These are phyloP conservation scores for Nesogale talazaci DNA, from an alignment of 2,113 vertebrate species.

Conservation along the genomic window DNA sequence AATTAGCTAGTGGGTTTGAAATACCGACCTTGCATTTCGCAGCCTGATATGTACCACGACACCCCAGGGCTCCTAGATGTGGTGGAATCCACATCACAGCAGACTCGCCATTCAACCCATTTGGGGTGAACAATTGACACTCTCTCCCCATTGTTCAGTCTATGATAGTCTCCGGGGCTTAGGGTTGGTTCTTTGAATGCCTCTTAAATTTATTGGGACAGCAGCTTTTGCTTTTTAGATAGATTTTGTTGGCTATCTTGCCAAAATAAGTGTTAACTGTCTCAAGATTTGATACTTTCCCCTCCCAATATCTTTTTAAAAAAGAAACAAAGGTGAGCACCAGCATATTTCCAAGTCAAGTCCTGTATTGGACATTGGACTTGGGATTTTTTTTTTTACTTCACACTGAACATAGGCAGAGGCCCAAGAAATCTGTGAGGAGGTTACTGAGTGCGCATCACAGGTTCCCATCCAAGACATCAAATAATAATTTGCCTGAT, in stretches of 20 bases:
- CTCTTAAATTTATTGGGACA: constrained; percentile 52
- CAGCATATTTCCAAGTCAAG: constrained; percentile 54
- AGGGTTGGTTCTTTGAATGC: constrained; percentile 57
- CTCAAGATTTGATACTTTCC: constrained; percentile 31
- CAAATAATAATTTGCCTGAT: background rate
- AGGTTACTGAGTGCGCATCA: background rate
- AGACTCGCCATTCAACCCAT: no score
- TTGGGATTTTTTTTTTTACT: constrained; percentile 61
- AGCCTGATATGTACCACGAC: no score
- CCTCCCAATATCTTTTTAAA: constrained; percentile 50
- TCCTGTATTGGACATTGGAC: constrained; percentile 61
- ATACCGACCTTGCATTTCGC: no score
- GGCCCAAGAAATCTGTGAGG: constrained; percentile 31
- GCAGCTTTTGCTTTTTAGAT: constrained; percentile 26
- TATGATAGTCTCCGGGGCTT: background rate
- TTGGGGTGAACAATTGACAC: background rate
- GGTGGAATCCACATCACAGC: no score
- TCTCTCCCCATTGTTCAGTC: constrained; percentile 16
- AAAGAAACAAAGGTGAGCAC: constrained; percentile 57
- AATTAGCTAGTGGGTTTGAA: no score
- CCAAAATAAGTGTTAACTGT: constrained; percentile 70
- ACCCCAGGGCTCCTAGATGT: no score
- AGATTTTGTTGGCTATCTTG: constrained; percentile 66
- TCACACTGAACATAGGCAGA: constrained; percentile 56
- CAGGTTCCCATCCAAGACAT: background rate